A percentile compares a stretch with the other conserved stretches of the same genome.
Conservation (phyloP, 2,113 vertebrate species). For the Alethe castanea region DNA sequence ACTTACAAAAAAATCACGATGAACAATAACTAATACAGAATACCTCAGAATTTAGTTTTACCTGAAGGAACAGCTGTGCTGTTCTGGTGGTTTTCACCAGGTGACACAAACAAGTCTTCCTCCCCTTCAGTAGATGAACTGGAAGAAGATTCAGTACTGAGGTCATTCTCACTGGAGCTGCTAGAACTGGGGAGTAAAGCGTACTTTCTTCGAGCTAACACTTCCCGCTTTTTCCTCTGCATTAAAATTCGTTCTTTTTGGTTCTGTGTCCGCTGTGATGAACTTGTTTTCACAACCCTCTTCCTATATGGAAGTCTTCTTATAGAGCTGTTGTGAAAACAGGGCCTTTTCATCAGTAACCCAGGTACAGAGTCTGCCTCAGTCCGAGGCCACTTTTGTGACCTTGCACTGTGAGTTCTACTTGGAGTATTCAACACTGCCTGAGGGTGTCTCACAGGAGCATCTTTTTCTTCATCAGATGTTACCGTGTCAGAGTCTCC, state of each 20-base stretch:
- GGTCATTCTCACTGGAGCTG: conserved; percentile 92
- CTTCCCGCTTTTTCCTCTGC: conserved; percentile 94
- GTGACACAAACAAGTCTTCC: conserved; percentile 90
- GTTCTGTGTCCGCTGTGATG: conserved; percentile 89
- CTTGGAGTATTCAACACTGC: conserved; percentile 72
- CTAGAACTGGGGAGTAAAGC: conserved; percentile 93
- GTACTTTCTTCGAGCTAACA: conserved; percentile 89
- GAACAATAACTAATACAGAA: background rate
- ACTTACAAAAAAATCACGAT: background rate
- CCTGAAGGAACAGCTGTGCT: conserved; percentile 87
- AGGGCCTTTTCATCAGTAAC: conserved; percentile 88
- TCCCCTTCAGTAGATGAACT: conserved; percentile 92
- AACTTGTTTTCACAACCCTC: conserved; percentile 87
- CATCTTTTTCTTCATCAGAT: conserved; percentile 89
- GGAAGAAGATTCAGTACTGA: conserved; percentile 89
- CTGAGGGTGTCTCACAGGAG: conserved; percentile 72
- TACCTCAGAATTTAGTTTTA: conserved; percentile 49
- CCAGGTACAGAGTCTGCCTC: conserved; percentile 85
- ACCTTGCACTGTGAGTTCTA: conserved; percentile 84
- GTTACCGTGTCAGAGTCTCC: conserved; percentile 96
- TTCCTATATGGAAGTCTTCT: conserved; percentile 87
- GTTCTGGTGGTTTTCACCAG: conserved; percentile 87
- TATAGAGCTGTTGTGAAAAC: conserved; percentile 79
- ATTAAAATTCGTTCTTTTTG: conserved; percentile 93
- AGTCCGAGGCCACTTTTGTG: conserved; percentile 90